A percentile compares a stretch with the other conserved stretches of the same genome.
phyloP scores from a whole-genome alignment of 2,888 invertebrate genomes.

The Erynnis tages region DNA sequence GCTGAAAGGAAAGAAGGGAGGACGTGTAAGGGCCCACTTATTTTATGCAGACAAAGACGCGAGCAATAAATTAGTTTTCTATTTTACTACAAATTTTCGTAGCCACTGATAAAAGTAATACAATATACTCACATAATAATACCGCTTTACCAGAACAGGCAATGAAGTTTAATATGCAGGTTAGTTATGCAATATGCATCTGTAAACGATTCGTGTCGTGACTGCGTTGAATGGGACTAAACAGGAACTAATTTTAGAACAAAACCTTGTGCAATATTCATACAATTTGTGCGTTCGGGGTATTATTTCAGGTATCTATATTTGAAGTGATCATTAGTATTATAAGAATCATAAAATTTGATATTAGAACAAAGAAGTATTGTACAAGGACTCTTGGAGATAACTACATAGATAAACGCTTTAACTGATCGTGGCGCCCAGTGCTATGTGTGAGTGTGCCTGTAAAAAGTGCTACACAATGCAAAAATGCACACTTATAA shows the following conservation, averaged over 20 bases:
- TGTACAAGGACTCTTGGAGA: no score
- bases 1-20: no score
- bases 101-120: neutral
- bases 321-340: no score
- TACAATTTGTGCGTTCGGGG: neutral
- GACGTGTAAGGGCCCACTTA: no score
- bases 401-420: no score
- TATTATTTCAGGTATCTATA: no score
- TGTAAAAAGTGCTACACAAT: neutral
- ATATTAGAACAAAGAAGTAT: no score
- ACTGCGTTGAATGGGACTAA: slow-evolving; percentile 14
- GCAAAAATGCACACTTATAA: neutral
- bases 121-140: neutral
- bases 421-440: no score
- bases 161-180: slow-evolving; percentile 11
- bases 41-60: no score
- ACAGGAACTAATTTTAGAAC: slow-evolving; percentile 22
- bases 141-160: neutral
- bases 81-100: no score
- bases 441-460: neutral
- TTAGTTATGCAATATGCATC: slow-evolving; percentile 18
- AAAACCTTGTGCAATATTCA: slow-evolving; percentile 6
- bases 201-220: slow-evolving; percentile 19
- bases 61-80: neutral
- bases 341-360: no score